Evolutionary conservation across 2,888 invertebrate genomes (phyloP).

Genomic region (Drosophila meridiana): DNA sequence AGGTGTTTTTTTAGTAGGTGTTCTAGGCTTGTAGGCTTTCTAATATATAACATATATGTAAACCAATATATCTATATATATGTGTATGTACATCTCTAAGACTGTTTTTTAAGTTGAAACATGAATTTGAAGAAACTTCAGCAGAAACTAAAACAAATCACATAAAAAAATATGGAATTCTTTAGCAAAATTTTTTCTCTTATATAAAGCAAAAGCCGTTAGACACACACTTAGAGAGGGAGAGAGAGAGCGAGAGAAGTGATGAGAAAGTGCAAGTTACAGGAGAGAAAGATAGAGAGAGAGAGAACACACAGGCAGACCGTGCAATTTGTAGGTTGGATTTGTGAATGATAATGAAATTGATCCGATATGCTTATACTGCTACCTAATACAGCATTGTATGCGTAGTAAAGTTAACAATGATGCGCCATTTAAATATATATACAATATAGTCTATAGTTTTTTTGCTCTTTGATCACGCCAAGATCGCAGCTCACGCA

Average conservation of each 20-base stretch:
- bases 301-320: constrained; percentile 59
- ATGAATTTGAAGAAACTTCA: constrained; percentile 43
- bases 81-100: constrained; percentile 56
- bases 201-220: constrained; percentile 6
- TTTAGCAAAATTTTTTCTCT: constrained; percentile 67
- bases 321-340: constrained; percentile 77
- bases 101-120: constrained; percentile 61
- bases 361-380: constrained; percentile 56
- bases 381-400: constrained; percentile 31
- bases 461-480: constrained; percentile 52
- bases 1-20: constrained; percentile 51
- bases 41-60: constrained; percentile 17
- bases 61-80: constrained; percentile 2
- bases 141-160: constrained; percentile 12
- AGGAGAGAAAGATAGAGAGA: constrained; percentile 4
- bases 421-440: constrained; percentile 78
- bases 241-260: not conserved
- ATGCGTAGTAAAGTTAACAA: constrained; percentile 64
- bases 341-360: constrained; percentile 53
- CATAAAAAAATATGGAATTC: constrained; percentile 28
- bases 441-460: constrained; percentile 65
- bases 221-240: constrained; percentile 12
- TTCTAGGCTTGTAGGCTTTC: constrained; percentile 61
- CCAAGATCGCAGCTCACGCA: constrained; percentile 54
- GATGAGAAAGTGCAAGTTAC: constrained; percentile 32